A percentile compares a stretch with the other conserved stretches of the same genome.
Conservation (phyloP, 2,888 invertebrate genomes). For the Drosophila austrosaltans region DNA sequence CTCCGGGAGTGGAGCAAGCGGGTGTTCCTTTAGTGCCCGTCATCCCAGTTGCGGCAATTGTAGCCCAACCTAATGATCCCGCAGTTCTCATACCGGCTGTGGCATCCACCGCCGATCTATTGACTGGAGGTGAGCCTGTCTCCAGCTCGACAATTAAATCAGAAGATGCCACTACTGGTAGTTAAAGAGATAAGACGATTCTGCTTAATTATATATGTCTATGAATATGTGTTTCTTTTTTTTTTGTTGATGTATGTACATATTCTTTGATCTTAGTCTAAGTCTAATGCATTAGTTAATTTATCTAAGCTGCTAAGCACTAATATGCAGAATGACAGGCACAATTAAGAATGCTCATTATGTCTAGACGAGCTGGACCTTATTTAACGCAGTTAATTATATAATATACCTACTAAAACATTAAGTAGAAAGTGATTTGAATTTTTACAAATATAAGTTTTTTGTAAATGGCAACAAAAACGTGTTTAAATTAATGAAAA, state of each 20-base stretch:
- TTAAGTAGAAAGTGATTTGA: slow-evolving; percentile 68
- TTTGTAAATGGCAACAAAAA: slow-evolving; percentile 49
- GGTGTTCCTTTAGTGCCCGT: slow-evolving; percentile 52
- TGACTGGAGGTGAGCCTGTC: slow-evolving; percentile 52
- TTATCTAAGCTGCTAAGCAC: slow-evolving; percentile 51
- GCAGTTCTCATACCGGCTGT: slow-evolving; percentile 34
- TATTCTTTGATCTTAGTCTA: slow-evolving; percentile 38
- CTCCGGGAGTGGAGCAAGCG: slow-evolving; percentile 73
- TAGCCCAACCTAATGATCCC: slow-evolving; percentile 35
- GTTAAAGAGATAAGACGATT: slow-evolving; percentile 38
- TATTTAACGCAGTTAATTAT: slow-evolving; percentile 50
- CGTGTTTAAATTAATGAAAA: slow-evolving; percentile 23
- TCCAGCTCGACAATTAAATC: slow-evolving; percentile 61
- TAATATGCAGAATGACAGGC: slow-evolving; percentile 35
- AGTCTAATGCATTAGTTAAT: slow-evolving; percentile 54
- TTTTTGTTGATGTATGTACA: slow-evolving; percentile 30
- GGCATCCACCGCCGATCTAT: slow-evolving; percentile 62
- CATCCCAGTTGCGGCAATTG: slow-evolving; percentile 30
- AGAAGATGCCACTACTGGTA: slow-evolving; percentile 56
- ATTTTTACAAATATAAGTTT: slow-evolving; percentile 62
- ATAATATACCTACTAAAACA: slow-evolving; percentile 47
- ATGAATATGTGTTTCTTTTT: slow-evolving; percentile 25
- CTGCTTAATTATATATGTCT: slow-evolving; percentile 30
- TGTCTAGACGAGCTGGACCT: slow-evolving; percentile 43
- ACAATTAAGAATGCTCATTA: slow-evolving; percentile 68